Conservation (phyloP, 2,113 vertebrate species). For the Sander lucioperca region DNA sequence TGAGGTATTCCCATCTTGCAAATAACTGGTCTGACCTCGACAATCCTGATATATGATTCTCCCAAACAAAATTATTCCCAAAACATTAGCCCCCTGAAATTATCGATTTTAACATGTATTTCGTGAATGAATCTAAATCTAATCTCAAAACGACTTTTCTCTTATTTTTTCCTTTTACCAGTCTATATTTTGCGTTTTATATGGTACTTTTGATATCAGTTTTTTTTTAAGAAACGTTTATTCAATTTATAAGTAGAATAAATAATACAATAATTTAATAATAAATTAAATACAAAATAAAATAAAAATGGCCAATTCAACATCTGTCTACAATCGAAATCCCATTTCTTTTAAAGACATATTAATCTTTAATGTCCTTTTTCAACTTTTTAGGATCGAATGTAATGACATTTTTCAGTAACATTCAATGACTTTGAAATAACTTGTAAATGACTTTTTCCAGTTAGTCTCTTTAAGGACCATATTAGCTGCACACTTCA, state of each 20-base stretch:
- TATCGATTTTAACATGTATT: not conserved
- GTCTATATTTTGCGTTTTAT: not conserved
- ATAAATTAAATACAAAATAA: not conserved
- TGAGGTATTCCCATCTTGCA: not conserved
- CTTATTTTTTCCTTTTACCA: not conserved
- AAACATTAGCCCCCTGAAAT: not conserved
- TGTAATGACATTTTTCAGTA: not conserved
- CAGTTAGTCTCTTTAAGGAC: not conserved
- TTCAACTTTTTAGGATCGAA: not conserved
- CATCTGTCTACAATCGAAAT: not conserved
- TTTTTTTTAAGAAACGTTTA: not conserved
- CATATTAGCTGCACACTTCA: not conserved
- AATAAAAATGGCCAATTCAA: not conserved
- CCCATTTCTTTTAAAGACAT: not conserved
- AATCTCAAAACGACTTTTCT: not conserved
- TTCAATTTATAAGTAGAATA: too few species aligned
- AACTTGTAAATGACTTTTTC: not conserved
- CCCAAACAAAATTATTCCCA: not conserved
- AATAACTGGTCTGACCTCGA: not conserved
- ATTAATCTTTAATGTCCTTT: not conserved
- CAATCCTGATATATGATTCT: too few species aligned
- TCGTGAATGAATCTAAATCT: not conserved
- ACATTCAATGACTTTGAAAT: not conserved
- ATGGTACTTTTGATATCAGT: not conserved
- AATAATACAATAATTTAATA: not conserved